These are phyloP conservation scores for Acridotheres tristis DNA, from an alignment of 2,797 vertebrate species.

Conservation along the genomic window DNA sequence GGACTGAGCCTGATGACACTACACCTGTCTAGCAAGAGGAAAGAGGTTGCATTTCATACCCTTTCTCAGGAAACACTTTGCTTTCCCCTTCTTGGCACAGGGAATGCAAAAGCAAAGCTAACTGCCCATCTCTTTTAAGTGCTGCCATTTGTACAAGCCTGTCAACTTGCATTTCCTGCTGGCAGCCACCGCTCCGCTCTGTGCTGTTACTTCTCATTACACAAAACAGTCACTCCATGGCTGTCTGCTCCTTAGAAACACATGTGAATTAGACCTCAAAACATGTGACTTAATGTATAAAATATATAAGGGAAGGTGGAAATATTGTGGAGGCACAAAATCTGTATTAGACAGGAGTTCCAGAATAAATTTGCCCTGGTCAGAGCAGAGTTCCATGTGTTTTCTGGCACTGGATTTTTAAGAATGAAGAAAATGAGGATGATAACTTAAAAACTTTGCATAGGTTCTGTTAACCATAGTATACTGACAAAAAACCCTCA, in stretches of 20 bases:
- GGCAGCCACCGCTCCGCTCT: neutral
- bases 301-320: neutral
- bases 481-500: neutral
- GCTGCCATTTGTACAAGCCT: neutral
- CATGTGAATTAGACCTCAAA: conserved; percentile 4
- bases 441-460: neutral
- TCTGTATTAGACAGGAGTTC: neutral
- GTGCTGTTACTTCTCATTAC: neutral
- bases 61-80: neutral
- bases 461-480: neutral
- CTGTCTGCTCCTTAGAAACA: conserved; percentile 11
- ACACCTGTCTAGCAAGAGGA: neutral
- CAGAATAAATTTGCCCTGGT: neutral
- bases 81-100: neutral
- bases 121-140: neutral
- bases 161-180: conserved; percentile 26
- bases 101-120: neutral
- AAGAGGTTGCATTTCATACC: neutral
- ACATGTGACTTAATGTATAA: conserved; percentile 3
- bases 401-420: neutral
- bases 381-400: neutral
- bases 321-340: neutral
- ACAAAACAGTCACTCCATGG: neutral
- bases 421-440: neutral
- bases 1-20: neutral